Percentiles rank a stretch among this genome's conserved stretches.
These are phyloP conservation scores for Urocitellus parryii DNA, from an alignment of 2,113 vertebrate genomes.

Conservation along the genomic window DNA sequence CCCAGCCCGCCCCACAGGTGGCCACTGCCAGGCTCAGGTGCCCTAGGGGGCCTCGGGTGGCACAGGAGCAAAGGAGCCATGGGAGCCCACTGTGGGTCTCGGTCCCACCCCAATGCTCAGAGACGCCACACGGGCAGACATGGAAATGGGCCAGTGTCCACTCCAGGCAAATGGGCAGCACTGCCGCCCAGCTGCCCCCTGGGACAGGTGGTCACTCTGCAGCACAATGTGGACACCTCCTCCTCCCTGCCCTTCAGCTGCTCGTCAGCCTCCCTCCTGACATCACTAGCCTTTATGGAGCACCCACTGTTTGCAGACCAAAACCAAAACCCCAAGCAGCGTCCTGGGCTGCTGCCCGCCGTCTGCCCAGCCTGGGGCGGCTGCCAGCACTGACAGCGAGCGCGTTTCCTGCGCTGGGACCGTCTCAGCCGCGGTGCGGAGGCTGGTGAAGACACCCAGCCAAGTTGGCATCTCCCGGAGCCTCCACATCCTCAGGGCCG, in stretches of 20 bases:
- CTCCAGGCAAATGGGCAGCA: neutral
- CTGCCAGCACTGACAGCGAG: fast-evolving
- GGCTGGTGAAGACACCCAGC: neutral
- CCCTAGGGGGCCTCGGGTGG: fast-evolving
- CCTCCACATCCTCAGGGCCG: neutral
- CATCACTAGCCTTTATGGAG: fast-evolving
- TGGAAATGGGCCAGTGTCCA: fast-evolving
- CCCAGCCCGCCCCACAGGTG: fast-evolving
- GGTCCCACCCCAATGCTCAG: fast-evolving
- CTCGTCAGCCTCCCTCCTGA: neutral
- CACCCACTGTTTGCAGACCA: fast-evolving
- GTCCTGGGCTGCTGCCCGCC: neutral
- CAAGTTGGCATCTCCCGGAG: neutral
- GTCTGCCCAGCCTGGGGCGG: neutral
- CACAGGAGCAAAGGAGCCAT: neutral
- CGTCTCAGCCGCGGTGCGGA: neutral
- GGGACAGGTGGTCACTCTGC: no score
- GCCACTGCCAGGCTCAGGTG: fast-evolving
- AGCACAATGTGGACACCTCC: fast-evolving
- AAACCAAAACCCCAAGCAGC: neutral
- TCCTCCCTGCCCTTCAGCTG: fast-evolving
- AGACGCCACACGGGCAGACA: fast-evolving
- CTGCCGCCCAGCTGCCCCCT: fast-evolving
- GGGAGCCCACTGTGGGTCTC: no score
- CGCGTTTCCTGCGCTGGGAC: fast-evolving